Evolutionary conservation across 2,797 vertebrate species (phyloP).

Genomic region (Sebastolobus altivelis): DNA sequence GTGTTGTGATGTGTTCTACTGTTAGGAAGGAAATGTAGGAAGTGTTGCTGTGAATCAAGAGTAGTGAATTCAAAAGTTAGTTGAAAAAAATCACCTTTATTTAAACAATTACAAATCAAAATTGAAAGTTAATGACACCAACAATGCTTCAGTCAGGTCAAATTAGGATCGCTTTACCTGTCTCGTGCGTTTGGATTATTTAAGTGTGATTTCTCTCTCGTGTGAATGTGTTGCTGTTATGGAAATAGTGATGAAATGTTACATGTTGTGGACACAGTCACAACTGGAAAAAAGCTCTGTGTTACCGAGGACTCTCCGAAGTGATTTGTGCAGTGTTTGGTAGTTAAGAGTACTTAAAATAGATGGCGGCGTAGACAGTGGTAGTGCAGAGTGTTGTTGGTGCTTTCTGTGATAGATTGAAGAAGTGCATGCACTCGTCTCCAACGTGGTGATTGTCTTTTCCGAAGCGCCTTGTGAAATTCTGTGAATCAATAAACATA

Average conservation of each 20-base stretch:
- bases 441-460: slow-evolving; percentile 12
- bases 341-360: slow-evolving; percentile 14
- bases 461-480: slow-evolving; percentile 37
- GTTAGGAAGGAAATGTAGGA: slow-evolving; percentile 35
- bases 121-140: slow-evolving; percentile 14
- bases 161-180: background rate
- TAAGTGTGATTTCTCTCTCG: slow-evolving; percentile 7
- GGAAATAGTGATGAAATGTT: slow-evolving; percentile 15
- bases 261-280: slow-evolving; percentile 11
- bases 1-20: slow-evolving; percentile 48
- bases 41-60: slow-evolving; percentile 37
- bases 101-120: background rate
- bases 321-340: slow-evolving; percentile 19
- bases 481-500: slow-evolving; percentile 72
- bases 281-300: background rate
- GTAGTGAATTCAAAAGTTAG: slow-evolving; percentile 2
- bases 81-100: background rate
- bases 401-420: slow-evolving; percentile 22
- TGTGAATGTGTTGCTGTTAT: slow-evolving; percentile 27
- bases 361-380: slow-evolving; percentile 8
- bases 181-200: background rate
- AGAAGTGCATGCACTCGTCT: slow-evolving; percentile 39
- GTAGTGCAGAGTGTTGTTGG: background rate
- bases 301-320: slow-evolving; percentile 25
- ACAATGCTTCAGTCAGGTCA: slow-evolving; percentile 5